These are phyloP conservation scores for Hybos culiciformis DNA, from an alignment of 2,888 invertebrate genomes.

Conservation along the genomic window DNA sequence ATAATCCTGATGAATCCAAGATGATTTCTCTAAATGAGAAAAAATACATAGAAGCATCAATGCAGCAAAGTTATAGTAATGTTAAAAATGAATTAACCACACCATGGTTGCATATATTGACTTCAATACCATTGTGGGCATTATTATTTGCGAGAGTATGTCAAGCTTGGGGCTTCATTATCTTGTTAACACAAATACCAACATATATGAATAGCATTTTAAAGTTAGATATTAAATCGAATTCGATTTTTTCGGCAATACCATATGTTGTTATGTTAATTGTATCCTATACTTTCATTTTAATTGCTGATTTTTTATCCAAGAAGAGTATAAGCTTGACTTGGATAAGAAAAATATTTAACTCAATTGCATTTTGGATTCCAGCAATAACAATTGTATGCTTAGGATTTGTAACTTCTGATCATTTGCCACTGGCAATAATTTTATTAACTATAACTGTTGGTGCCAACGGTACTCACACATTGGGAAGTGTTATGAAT, in stretches of 20 bases:
- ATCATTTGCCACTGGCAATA: constrained; percentile 34
- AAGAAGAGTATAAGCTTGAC: constrained; percentile 24
- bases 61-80: constrained; percentile 39
- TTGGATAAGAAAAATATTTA: constrained; percentile 23
- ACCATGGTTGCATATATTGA: constrained; percentile 48
- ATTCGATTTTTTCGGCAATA: constrained; percentile 37
- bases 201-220: constrained; percentile 49
- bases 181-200: too few relatives aligned
- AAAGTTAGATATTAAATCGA: constrained; percentile 44
- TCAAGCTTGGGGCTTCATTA: too few relatives aligned
- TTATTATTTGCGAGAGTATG: too few relatives aligned
- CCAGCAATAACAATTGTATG: constrained; percentile 41
- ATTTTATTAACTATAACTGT: constrained; percentile 42
- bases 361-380: constrained; percentile 31
- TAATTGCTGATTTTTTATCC: constrained; percentile 4
- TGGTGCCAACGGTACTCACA: constrained; percentile 33
- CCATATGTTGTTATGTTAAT: constrained; percentile 36
- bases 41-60: constrained; percentile 37
- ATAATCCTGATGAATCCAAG: constrained; percentile 39
- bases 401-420: constrained; percentile 36
- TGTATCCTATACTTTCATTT: constrained; percentile 9
- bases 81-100: constrained; percentile 39
- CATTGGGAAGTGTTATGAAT: constrained; percentile 37
- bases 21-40: constrained; percentile 40
- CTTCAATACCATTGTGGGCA: constrained; percentile 46